phyloP scores from a whole-genome alignment of 2,113 vertebrate species.

The Petromus typicus region DNA sequence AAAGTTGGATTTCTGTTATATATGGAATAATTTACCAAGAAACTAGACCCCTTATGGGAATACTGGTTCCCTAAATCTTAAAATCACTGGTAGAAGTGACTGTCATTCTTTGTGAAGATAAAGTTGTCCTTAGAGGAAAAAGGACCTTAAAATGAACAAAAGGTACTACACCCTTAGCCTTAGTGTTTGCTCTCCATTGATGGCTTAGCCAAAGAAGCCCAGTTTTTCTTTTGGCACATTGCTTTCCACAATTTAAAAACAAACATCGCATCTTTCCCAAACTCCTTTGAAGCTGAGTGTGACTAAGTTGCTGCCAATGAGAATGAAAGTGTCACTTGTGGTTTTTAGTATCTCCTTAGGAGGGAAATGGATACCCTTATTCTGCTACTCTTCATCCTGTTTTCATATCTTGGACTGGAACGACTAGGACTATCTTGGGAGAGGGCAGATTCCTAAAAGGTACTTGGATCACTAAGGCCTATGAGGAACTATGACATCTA shows the following conservation, averaged over 20 bases:
- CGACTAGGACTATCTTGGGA: not conserved
- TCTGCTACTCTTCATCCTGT: not conserved
- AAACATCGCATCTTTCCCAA: not conserved
- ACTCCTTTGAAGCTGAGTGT: not conserved
- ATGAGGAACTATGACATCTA: not conserved
- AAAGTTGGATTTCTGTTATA: not conserved
- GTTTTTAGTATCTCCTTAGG: not conserved
- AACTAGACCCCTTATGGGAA: not conserved
- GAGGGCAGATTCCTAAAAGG: not conserved
- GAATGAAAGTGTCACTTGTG: not conserved
- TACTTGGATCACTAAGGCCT: not conserved
- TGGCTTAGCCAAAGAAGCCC: not conserved
- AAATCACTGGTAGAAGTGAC: not conserved
- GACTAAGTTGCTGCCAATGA: not conserved
- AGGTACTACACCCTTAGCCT: not conserved
- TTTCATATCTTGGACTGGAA: not conserved
- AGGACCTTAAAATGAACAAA: not conserved
- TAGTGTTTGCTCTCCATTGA: not conserved
- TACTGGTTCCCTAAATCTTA: conserved; percentile 8
- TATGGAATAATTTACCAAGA: not conserved
- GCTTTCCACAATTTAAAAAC: not conserved
- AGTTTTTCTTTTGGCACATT: not conserved
- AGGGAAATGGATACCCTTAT: not conserved
- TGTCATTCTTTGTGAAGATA: not conserved
- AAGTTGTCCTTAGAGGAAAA: conserved; percentile 22